These are phyloP conservation scores for Teinopalpus imperialis DNA, from an alignment of 2,888 invertebrate genomes.

Conservation along the genomic window DNA sequence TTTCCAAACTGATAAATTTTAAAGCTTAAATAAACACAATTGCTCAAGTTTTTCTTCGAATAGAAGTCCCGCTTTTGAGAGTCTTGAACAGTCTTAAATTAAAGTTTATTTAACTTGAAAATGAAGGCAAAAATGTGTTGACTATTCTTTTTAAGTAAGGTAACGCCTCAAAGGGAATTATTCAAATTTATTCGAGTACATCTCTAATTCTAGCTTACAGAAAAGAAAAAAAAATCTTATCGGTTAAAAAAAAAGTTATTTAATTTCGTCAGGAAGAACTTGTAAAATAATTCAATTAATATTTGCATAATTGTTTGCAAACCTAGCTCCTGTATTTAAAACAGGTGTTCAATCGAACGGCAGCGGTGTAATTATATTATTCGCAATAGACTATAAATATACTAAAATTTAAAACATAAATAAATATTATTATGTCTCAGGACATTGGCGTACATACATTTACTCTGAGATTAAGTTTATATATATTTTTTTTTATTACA, in stretches of 20 bases:
- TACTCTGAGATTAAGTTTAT: too few species aligned
- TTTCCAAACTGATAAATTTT: too few species aligned
- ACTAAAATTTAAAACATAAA: too few species aligned
- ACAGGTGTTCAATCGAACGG: too few species aligned
- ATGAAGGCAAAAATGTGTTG: conserved; percentile 15
- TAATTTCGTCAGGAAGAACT: not conserved
- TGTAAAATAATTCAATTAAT: not conserved
- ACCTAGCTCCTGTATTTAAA: too few species aligned
- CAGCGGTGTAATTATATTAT: too few species aligned
- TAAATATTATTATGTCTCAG: too few species aligned
- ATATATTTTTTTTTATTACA: too few species aligned
- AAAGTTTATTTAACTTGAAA: conserved; percentile 21
- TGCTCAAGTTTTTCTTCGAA: not conserved
- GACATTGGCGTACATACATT: too few species aligned
- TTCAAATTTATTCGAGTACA: conserved; percentile 23
- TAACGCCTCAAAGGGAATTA: conserved; percentile 21
- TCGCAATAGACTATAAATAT: too few species aligned
- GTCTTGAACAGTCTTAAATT: conserved; percentile 12
- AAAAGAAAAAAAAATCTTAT: conserved; percentile 5
- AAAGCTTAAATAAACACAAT: too few species aligned
- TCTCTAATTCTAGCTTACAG: conserved; percentile 15
- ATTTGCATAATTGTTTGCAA: not conserved
- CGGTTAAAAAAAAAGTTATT: not conserved
- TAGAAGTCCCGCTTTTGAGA: conserved; percentile 1
- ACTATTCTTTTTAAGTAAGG: conserved; percentile 20